These are phyloP conservation scores for Philhelius pedissequus DNA, from an alignment of 2,888 invertebrate species.

Conservation along the genomic window DNA sequence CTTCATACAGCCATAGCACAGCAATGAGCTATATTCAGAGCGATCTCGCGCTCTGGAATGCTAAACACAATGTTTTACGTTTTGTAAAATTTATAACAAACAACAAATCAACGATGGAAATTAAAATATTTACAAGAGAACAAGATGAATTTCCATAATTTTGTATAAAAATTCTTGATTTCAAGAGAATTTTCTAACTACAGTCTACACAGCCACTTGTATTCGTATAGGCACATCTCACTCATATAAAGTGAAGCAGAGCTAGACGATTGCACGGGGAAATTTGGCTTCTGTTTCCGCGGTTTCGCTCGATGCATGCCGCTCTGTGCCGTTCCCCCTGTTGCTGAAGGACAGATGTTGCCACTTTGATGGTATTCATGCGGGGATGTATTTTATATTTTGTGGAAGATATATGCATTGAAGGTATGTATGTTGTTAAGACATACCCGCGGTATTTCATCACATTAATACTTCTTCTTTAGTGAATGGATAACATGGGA, in stretches of 20 bases:
- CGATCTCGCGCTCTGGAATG: background rate
- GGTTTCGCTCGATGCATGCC: background rate
- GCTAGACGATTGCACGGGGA: background rate
- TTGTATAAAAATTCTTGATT: constrained; percentile 3
- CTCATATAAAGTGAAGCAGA: background rate
- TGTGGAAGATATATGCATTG: background rate
- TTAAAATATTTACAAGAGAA: constrained; percentile 66
- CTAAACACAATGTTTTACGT: constrained; percentile 40
- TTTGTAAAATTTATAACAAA: constrained; percentile 60
- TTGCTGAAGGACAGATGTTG: constrained; percentile 66
- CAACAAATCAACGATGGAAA: constrained; percentile 67
- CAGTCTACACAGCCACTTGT: no score
- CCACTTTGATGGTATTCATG: constrained; percentile 38
- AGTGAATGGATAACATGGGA: constrained; percentile 15
- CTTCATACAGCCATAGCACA: background rate
- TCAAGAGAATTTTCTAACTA: background rate
- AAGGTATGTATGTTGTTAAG: constrained; percentile 18
- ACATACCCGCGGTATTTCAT: constrained; percentile 42
- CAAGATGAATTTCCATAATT: constrained; percentile 68
- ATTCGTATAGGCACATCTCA: no score
- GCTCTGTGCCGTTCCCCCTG: background rate
- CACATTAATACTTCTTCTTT: constrained; percentile 39
- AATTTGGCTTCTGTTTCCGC: background rate
- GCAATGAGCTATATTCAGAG: background rate
- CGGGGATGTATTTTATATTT: background rate